Evolutionary conservation across 2,888 invertebrate genomes (phyloP).

Genomic region (Andrena dorsata): DNA sequence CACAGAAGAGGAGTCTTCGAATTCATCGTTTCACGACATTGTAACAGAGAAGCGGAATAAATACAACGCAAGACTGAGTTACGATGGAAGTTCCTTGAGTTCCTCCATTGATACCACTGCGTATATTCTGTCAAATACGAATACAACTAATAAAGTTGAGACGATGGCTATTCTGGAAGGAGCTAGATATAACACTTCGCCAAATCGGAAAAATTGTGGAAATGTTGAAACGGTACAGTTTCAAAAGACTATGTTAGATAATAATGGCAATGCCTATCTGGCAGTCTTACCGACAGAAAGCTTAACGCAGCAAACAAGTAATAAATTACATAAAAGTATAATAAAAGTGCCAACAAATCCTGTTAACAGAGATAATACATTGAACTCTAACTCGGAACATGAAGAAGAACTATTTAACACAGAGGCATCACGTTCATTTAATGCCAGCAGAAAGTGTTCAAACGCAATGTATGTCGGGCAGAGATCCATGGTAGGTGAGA

Average conservation of each 20-base stretch:
- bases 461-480: neutral
- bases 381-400: neutral
- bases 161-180: slow-evolving; percentile 72
- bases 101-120: slow-evolving; percentile 79
- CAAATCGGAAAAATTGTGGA: neutral
- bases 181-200: slow-evolving; percentile 44
- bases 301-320: neutral
- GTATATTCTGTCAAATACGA: slow-evolving; percentile 78
- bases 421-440: neutral
- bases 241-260: neutral
- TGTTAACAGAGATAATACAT: neutral
- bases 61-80: neutral
- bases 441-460: neutral
- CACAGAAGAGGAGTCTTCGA: slow-evolving; percentile 43
- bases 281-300: neutral
- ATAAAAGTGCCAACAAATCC: no score
- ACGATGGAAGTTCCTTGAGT: slow-evolving; percentile 47
- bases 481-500: neutral
- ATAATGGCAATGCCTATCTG: neutral
- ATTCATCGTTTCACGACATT: neutral
- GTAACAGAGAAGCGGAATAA: neutral
- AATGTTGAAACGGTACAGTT: neutral
- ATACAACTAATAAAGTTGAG: slow-evolving; percentile 74
- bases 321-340: neutral
- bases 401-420: neutral